phyloP scores from a whole-genome alignment of 2,888 invertebrate genomes.

The Caenorhabditis virilis region DNA sequence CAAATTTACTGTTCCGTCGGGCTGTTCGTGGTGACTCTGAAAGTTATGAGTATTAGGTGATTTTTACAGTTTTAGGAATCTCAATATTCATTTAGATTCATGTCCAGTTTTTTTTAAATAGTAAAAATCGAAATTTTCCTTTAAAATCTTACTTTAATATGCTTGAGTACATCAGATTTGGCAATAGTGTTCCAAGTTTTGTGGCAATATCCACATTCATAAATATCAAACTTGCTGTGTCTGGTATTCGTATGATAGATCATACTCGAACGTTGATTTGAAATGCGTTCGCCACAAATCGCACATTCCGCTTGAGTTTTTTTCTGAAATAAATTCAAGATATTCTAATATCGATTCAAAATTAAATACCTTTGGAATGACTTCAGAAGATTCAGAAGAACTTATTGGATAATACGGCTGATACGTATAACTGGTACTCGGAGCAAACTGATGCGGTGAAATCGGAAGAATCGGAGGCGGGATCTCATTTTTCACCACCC shows the following conservation, averaged over 20 bases:
- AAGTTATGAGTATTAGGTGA: background rate
- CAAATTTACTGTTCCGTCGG: constrained; percentile 11
- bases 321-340: background rate
- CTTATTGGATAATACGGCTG: no score
- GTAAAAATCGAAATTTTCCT: background rate
- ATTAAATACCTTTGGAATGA: no score
- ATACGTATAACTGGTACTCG: no score
- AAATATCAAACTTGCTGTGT: constrained; percentile 43
- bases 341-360: no score
- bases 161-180: constrained; percentile 50
- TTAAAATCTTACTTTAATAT: constrained; percentile 26
- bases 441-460: no score
- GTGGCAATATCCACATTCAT: constrained; percentile 41
- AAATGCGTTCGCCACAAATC: constrained; percentile 36
- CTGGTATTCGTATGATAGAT: constrained; percentile 50
- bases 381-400: no score
- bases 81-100: background rate
- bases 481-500: no score
- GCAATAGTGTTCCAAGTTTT: constrained; percentile 54
- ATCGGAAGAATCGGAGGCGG: background rate
- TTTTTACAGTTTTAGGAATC: no score
- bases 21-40: constrained; percentile 28
- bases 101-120: background rate
- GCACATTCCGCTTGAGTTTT: constrained; percentile 4
- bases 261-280: constrained; percentile 43